Evolutionary conservation across 2,797 vertebrate species (phyloP), one percentile per base, ranked within the genome.

Genomic region (Siniperca undulata): DNA sequence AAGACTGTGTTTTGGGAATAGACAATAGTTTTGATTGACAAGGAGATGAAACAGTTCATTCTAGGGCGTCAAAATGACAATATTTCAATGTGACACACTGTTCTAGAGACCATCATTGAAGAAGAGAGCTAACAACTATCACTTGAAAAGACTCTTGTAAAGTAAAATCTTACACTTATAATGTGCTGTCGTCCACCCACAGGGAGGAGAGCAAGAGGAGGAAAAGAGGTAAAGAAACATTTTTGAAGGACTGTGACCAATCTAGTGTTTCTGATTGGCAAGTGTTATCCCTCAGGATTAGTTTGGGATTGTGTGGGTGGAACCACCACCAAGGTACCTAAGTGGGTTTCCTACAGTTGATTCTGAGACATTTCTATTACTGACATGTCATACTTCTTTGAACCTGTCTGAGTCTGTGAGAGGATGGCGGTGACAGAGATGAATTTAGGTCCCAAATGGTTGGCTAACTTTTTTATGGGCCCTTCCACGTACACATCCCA

Each of bases 151-250:
- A 74, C 68, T 74, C 34, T 68, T 73, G 76, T 70, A 67, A 89
- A 89, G 81, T 87, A 60, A 89, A 91, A 92, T 90, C 84, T 91
- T 92, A 87, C 93, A 92, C 92, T 91, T 89, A 53, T 91, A 94
- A 93, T 91, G 82, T 88, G 36, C 74, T 88, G 86, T 80, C 77
- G 38, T 69, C 83, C 88, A 82, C 86, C 89, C 86, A 82, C 70
- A 27, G 81, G 78, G 77, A 84, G 68, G 81, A 67, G 66, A 74
- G 24, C 61, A 74, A 67, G 55, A 87, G 36, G 83, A 84, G 36
- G 40, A 46, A 76, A 64, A 74, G 74, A 84, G 75, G 62, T 64
- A 87, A 88, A 73, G 50, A 90, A 91, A 86, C 81, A 69, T 85
- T 81, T 89, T 68, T 83, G 56, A 89, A 77, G 74, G 82, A 75